A percentile compares a stretch with the other conserved stretches of the same genome.
Conservation (phyloP, 53 echinoderm and acorn worm genomes). For the Holothuria leucospilota region DNA sequence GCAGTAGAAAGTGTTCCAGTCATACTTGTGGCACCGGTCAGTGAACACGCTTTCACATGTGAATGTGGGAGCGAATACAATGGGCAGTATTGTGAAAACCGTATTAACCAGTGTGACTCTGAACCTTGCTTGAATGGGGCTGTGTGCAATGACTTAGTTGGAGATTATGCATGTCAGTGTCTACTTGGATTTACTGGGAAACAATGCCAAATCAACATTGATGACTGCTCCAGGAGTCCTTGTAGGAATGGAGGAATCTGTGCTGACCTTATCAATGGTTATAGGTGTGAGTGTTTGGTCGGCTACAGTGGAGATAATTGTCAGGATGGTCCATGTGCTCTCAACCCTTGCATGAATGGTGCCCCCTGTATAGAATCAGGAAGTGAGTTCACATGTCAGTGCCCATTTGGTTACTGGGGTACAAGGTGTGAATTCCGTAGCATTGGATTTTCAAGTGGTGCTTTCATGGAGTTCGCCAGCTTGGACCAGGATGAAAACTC, state of each 20-base stretch:
- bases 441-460: slow-evolving; percentile 80
- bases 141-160: slow-evolving; percentile 71
- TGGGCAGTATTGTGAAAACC: slow-evolving; percentile 77
- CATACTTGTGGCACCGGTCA: slow-evolving; percentile 78
- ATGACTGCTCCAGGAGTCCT: slow-evolving; percentile 78
- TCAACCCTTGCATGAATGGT: slow-evolving; percentile 79
- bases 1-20: slow-evolving; percentile 81
- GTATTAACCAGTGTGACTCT: slow-evolving; percentile 81
- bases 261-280: slow-evolving; percentile 71
- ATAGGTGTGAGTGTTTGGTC: slow-evolving; percentile 70
- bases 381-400: slow-evolving; percentile 75
- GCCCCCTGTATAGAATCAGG: slow-evolving; percentile 78
- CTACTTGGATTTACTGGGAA: slow-evolving; percentile 77
- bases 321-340: slow-evolving; percentile 85
- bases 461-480: slow-evolving; percentile 73
- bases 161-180: slow-evolving; percentile 77
- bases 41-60: slow-evolving; percentile 71
- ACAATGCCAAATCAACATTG: slow-evolving; percentile 67
- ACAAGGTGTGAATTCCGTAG: slow-evolving; percentile 78
- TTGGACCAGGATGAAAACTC: slow-evolving; percentile 57
- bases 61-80: slow-evolving; percentile 74
- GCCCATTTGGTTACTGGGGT: slow-evolving; percentile 81
- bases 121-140: slow-evolving; percentile 81
- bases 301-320: slow-evolving; percentile 85
- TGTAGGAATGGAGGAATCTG: slow-evolving; percentile 79